These are phyloP conservation scores for Solenodon paradoxus DNA, from an alignment of 2,113 vertebrate genomes.

Conservation along the genomic window DNA sequence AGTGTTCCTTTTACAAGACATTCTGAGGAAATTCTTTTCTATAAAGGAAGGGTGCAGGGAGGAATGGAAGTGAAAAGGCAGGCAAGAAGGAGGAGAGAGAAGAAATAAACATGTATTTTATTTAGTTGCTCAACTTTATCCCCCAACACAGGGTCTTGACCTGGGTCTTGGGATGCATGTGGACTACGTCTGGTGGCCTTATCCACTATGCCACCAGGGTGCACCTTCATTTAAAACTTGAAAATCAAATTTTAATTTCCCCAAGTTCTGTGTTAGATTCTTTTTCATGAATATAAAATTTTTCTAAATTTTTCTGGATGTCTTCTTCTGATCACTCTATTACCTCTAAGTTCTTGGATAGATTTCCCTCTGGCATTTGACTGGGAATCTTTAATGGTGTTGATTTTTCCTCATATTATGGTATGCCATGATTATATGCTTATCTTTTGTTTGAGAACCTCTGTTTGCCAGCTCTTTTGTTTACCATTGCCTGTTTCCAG, in stretches of 20 bases:
- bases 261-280: neutral
- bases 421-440: constrained; percentile 1
- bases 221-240: constrained; percentile 25
- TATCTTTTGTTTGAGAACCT: constrained; percentile 36
- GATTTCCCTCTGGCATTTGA: neutral
- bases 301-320: neutral
- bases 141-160: no score
- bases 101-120: no score
- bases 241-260: constrained; percentile 19
- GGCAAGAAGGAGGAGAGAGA: no score
- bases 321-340: constrained; percentile 28
- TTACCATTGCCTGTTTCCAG: constrained; percentile 38
- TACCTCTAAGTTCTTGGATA: neutral
- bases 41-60: no score
- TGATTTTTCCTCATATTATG: neutral
- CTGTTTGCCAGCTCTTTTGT: constrained; percentile 50
- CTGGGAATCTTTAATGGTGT: neutral
- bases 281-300: neutral
- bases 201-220: no score
- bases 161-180: no score
- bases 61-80: no score
- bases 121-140: no score
- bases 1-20: neutral
- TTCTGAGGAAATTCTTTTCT: neutral
- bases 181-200: no score